Conservation (phyloP, 2,797 vertebrate genomes). For the Enteromius anoplus region DNA sequence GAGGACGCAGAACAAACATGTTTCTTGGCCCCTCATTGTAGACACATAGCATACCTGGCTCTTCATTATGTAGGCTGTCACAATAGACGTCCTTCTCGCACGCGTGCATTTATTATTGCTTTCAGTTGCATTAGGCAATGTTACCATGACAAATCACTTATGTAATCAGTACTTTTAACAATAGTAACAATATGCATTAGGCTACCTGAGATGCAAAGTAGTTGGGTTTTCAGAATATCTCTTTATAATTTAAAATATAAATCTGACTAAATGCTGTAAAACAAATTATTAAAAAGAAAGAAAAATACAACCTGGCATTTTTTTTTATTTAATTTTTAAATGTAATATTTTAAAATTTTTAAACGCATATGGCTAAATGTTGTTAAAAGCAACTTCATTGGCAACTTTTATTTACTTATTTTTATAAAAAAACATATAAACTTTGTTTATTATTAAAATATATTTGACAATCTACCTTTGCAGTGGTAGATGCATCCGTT, state of each 20-base stretch:
- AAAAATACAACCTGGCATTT: neutral
- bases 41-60: neutral
- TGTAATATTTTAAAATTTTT: neutral
- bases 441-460: neutral
- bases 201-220: neutral
- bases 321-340: neutral
- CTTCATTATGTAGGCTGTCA: neutral
- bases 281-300: neutral
- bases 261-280: neutral
- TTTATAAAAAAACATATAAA: neutral
- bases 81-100: conserved; percentile 1
- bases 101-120: conserved; percentile 19
- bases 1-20: conserved; percentile 8
- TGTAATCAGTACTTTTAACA: conserved; percentile 11
- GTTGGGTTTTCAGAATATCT: neutral
- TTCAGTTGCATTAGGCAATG: neutral
- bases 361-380: neutral
- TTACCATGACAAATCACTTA: conserved; percentile 3
- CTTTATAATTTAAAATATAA: neutral
- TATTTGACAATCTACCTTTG: neutral
- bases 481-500: neutral
- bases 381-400: neutral
- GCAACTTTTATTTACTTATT: neutral
- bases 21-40: conserved; percentile 37
- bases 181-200: neutral